Evolutionary conservation across 2,888 invertebrate species (phyloP), one percentile per base, ranked within the genome.

Genomic region (Sinodicranocentrus sp.): DNA sequence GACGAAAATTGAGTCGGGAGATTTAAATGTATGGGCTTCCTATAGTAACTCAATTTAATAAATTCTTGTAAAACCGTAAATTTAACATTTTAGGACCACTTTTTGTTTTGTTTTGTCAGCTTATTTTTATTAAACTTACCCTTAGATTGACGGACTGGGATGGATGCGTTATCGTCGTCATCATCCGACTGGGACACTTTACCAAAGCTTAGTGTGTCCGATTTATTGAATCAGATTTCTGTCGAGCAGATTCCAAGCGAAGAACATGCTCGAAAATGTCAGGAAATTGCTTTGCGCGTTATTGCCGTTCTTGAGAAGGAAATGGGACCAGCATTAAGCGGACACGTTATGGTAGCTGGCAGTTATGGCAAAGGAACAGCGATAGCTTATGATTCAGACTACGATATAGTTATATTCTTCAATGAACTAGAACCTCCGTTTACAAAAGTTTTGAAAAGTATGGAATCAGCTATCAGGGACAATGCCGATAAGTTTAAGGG

Each of bases 351-450:
- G 79, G 72, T 79, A 8, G 71, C 79, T 10, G 79, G 79, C 48
- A 79, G 79, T 57, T 79, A 63, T 21, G 79, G 79, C 0, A 79
- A 79, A 48, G 79, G 79, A 0, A 79, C 79, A 5, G 79, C 79
- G 15, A 79, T 79, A 13, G 57, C 65, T 15, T 61, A 65, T 10
- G 79, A 79, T 15, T 79, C 79, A 13, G 79, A 79, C 26, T 79
- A 79, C 26, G 79, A 79, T 43, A 79, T 79, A 26, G 79, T 79
- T 1, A 72, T 79, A 10, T 79, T 79, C 43, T 79, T 79, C 54
- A 79, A 72, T 52, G 79, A 79, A 39, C 54, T 65, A 0, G 72
- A 79, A 26, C 79, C 79, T 5, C 79, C 79, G 0, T 79, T 72
- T 17, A 65, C 39, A 5, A 57, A 71, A 19, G 43, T 79, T 1